Base-by-base conservation (phyloP, 2,113 vertebrate genomes). In the Oceanites oceanicus region DNA sequence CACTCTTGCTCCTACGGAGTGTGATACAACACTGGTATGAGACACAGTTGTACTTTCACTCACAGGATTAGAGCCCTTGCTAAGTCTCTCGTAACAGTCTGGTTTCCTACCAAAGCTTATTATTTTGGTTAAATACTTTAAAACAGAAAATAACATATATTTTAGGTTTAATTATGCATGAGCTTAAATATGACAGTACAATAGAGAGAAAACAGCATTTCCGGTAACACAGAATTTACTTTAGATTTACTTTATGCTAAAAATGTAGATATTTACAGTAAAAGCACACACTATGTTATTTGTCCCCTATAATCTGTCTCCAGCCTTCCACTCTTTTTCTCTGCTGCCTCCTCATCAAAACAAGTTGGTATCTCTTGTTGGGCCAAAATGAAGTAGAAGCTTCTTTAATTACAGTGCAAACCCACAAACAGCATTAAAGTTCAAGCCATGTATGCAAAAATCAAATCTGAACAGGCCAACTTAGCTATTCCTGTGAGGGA, bases 141-240 rank as follows among this genome's bases (percentile, higher is more conserved):
- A 95, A 94, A 81, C 58, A 56, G 73, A 97, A 97, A 92, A 88
- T 52, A 21, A 73, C 73, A 89, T n/a, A 32, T 10, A 68, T 61
- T 97, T 86, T 47, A 52, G 25, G 73, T 94, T 96, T 90, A 76
- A 45, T 66, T 85, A 68, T 50, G 18, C 49, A 77, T 42, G 26
- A 83, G 29, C 40, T 82, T 83, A 90, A 66, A 74, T 32, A 67
- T 32, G 27, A 82, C 55, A 65, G 27, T 29, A 75, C 21, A 95
- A 91, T 2, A 87, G 68, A 89, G 19, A 92, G 40, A 91, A 93
- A 96, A 75, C 9, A 55, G 86, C 74, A 49, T 75, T 90, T 94
- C 52, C 72, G 30, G 67, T 91, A 92, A 82, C 47, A 90, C 29
- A 53, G 45, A 88, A 75, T 91, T 70, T 52, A 67, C 34, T 58